Evolutionary conservation across 2,113 vertebrate species (phyloP).

Genomic region (Psilopsiagon aymara): DNA sequence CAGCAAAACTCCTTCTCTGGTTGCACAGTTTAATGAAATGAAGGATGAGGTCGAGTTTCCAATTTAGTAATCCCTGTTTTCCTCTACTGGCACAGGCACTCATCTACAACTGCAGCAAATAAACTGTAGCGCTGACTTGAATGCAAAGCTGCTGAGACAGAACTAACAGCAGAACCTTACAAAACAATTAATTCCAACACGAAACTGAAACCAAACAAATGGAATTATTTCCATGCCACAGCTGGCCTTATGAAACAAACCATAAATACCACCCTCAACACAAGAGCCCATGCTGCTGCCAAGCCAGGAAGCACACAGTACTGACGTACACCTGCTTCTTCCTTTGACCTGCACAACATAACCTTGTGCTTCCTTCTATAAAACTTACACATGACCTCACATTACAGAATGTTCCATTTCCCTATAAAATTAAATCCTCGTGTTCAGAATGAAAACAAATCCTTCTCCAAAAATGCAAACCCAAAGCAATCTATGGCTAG

Average conservation of each 20-base stretch:
- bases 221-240: background rate
- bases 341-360: background rate
- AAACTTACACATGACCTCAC: background rate
- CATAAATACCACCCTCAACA: background rate
- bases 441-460: background rate
- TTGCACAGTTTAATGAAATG: slow-evolving; percentile 4
- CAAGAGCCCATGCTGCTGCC: background rate
- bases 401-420: background rate
- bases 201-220: background rate
- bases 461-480: background rate
- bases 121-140: background rate
- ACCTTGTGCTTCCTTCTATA: background rate
- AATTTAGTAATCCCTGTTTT: background rate
- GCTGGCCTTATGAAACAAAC: background rate
- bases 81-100: background rate
- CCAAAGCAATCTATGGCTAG: background rate
- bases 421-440: background rate
- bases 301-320: background rate
- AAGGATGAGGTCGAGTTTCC: background rate
- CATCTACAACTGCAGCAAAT: background rate
- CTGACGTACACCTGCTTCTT: background rate
- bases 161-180: background rate
- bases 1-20: background rate
- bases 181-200: background rate
- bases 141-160: background rate